Evolutionary conservation across 1,140 invertebrate genomes (phyloP).

Genomic region (Bombus balteatus): DNA sequence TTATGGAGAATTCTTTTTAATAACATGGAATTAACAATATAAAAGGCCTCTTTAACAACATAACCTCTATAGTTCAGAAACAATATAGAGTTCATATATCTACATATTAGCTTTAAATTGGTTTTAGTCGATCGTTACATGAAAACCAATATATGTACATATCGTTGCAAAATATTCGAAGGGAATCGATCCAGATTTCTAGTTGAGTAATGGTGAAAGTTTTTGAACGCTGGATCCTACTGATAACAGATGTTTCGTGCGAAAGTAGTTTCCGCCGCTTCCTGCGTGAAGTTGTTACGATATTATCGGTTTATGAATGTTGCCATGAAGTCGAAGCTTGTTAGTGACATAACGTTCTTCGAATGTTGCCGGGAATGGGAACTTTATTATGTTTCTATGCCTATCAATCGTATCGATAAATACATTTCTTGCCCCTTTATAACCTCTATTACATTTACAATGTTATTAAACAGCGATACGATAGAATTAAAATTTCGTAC

Average conservation of each 20-base stretch:
- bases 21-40: too few species aligned
- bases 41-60: too few species aligned
- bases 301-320: slow-evolving; percentile 28
- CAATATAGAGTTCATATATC: too few species aligned
- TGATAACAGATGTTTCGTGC: slow-evolving; percentile 29
- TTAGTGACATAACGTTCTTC: slow-evolving; percentile 1
- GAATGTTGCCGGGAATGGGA: background rate
- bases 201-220: slow-evolving; percentile 35
- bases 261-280: slow-evolving; percentile 16
- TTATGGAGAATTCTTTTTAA: too few species aligned
- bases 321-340: background rate
- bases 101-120: too few species aligned
- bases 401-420: background rate
- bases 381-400: background rate
- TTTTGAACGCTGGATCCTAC: background rate
- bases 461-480: background rate
- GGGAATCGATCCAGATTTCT: background rate
- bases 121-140: background rate
- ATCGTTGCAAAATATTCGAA: background rate
- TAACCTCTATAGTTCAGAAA: background rate
- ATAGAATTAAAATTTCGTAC: background rate
- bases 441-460: background rate
- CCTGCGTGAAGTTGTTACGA: background rate
- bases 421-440: background rate
- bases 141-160: background rate